phyloP scores from a whole-genome alignment of 2,888 invertebrate genomes.

The Xanthia togata region DNA sequence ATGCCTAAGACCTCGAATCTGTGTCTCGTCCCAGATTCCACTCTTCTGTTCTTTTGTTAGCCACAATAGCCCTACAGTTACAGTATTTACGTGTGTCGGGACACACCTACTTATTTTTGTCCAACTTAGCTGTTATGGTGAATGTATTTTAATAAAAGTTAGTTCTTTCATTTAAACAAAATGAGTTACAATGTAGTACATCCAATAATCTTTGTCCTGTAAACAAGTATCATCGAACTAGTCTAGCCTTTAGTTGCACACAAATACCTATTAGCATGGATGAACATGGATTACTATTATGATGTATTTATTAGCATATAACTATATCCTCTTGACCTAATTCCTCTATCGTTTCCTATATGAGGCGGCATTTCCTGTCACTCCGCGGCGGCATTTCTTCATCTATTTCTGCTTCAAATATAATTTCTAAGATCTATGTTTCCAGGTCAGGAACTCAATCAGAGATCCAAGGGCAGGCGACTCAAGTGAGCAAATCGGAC shows the following conservation, averaged over 20 bases:
- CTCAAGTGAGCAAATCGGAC: constrained; percentile 85
- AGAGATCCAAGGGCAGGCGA: constrained; percentile 91
- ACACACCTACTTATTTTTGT: background rate
- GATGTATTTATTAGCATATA: background rate
- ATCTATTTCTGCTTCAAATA: background rate
- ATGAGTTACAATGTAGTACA: background rate
- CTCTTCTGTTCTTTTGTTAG: constrained; percentile 3
- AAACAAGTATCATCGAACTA: background rate
- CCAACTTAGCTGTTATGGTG: background rate
- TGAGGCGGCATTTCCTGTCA: background rate
- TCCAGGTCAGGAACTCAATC: constrained; percentile 90
- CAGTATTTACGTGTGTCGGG: background rate
- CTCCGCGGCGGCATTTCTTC: too few relatives aligned
- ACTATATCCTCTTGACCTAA: background rate
- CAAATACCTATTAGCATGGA: background rate
- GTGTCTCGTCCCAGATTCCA: constrained; percentile 25
- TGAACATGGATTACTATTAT: background rate
- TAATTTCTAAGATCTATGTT: constrained; percentile 13
- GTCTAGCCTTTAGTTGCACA: background rate
- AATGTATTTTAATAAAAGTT: background rate
- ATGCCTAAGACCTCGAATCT: constrained; percentile 4
- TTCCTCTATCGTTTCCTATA: background rate
- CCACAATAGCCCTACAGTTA: constrained; percentile 3
- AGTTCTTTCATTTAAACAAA: background rate
- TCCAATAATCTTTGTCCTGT: background rate